Base-by-base conservation (phyloP, 2,888 invertebrate species). In the Schizaphis graminum region DNA sequence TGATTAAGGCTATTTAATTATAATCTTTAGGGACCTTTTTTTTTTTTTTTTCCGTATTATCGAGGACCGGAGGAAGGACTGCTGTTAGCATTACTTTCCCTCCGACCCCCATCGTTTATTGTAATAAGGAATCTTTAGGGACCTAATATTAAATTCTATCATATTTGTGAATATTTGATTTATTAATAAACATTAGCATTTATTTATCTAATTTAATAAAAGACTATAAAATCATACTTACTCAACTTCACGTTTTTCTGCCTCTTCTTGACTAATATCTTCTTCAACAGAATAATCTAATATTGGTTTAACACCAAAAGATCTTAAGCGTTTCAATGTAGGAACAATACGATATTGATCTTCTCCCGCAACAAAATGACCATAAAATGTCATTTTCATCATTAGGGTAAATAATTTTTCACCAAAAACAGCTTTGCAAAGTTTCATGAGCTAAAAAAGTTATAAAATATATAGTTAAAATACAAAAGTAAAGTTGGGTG, bases 201-300 rank as follows among this genome's bases (percentile, higher is more conserved):
- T 77, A 35, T 77, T 77, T 77, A 35, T 35, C 77, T 35, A 67
- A 67, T 77, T 21, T 35, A 77, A 77, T 35, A 35, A 35, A 77
- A 77, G 26, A 26, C 13, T 47, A 86, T 47, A 44, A 41, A 94
- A 89, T 41, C 89, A 47, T 94, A 97, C 97, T 97, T 96, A 99
- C 99, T 98, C 98, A 96, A 99, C 97, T 97, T 99, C 99, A 95
- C 98, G 97, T 96, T 98, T 98, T 96, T 98, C 98, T 0, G 99
- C 99, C 96, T 99, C 98, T 96, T 99, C 99, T 95, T 98, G 98
- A 41, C 98, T 97, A 95, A 99, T 96, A 96, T 99, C 99, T 96
- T 99, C 99, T 96, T 99, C 99, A 0, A 99, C 99, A 94, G 99
- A 99, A 96, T 99, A 99, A 96, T 99, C 99, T 95, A 99, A 97